Percentiles rank a stretch among this genome's conserved stretches.
phyloP scores from a whole-genome alignment of 2,113 vertebrate genomes.

The Verasper variegatus region DNA sequence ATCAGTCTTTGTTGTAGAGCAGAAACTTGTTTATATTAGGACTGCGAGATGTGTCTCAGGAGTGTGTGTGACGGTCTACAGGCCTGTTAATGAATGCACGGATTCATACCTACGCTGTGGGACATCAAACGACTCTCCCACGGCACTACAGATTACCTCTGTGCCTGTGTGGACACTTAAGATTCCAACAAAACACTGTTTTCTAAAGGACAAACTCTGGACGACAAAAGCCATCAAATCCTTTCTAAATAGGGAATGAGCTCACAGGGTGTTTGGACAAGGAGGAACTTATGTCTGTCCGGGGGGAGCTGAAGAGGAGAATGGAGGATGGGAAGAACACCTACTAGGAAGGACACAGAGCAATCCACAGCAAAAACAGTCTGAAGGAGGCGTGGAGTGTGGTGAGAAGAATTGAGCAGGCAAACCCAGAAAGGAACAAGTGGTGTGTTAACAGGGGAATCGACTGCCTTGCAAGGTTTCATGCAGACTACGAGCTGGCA shows the following conservation, averaged over 20 bases:
- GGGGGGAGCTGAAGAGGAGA: constrained; percentile 47
- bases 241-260: constrained; percentile 43
- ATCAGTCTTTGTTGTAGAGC: constrained; percentile 8
- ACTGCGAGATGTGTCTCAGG: constrained; percentile 1
- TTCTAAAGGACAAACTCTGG: constrained; percentile 52
- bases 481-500: constrained; percentile 12
- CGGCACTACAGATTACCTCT: constrained; percentile 33
- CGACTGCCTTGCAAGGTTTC: constrained; percentile 17
- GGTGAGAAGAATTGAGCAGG: constrained; percentile 25
- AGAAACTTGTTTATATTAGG: background rate
- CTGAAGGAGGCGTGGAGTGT: constrained; percentile 45
- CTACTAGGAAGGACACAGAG: constrained; percentile 39
- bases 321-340: constrained; percentile 55
- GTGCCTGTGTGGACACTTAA: constrained; percentile 36
- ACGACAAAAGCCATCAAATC: constrained; percentile 54
- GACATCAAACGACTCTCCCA: constrained; percentile 54
- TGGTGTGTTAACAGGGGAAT: constrained; percentile 25
- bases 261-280: constrained; percentile 37
- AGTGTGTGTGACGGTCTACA: constrained; percentile 4
- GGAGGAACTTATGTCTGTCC: constrained; percentile 51
- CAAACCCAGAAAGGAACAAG: constrained; percentile 34
- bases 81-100: constrained; percentile 50
- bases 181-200: constrained; percentile 30
- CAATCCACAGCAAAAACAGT: constrained; percentile 32
- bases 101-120: constrained; percentile 42